Evolutionary conservation across 2,797 vertebrate species (phyloP).

Genomic region (Gymnothorax reevesii): DNA sequence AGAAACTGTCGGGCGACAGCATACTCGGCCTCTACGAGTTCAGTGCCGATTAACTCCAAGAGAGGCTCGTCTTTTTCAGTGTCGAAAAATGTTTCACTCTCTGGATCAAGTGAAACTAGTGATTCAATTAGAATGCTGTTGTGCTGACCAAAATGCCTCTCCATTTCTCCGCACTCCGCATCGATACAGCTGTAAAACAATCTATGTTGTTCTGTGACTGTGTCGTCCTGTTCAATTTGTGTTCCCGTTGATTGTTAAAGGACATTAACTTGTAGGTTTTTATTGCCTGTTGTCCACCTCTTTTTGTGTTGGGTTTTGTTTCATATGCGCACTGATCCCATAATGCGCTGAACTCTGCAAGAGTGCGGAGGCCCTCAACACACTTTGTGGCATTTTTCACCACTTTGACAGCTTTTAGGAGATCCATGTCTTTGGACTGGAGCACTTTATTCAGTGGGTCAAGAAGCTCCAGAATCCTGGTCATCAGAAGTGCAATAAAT

Average conservation of each 20-base stretch:
- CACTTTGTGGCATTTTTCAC: not conserved
- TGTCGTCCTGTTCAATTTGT: not conserved
- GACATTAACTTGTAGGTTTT: not conserved
- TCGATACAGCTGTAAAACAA: not conserved
- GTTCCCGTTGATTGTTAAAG: not conserved
- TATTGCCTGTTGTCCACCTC: not conserved
- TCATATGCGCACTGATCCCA: not conserved
- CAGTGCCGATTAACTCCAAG: not conserved
- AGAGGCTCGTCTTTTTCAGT: not conserved
- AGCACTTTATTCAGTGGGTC: slow-evolving; percentile 1
- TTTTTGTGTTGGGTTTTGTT: not conserved
- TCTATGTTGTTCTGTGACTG: not conserved
- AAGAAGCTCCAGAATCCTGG: not conserved
- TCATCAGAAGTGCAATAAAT: not conserved
- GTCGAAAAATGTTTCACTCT: not conserved
- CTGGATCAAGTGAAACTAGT: not conserved
- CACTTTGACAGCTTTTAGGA: not conserved
- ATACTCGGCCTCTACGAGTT: not conserved
- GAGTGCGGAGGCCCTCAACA: not conserved
- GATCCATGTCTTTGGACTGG: not conserved
- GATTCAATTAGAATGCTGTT: slow-evolving; percentile 6
- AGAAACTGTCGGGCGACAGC: slow-evolving; percentile 2
- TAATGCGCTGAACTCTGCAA: not conserved
- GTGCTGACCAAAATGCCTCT: not conserved
- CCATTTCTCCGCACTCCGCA: not conserved